Base-by-base conservation (phyloP, 2,888 invertebrate genomes). In the Augiades crinisus region DNA sequence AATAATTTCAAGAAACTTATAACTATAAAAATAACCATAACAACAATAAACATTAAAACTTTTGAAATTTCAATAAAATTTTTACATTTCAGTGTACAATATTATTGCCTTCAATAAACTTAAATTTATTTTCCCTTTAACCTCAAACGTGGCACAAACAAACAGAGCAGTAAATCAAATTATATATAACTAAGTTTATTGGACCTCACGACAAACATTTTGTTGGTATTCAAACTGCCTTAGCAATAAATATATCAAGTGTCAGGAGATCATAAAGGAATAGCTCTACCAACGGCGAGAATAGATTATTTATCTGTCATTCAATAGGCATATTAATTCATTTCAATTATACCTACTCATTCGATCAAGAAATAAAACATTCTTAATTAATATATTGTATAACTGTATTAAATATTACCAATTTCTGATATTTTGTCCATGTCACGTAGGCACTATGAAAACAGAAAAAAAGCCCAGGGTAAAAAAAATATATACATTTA, bases 91-190 rank as follows among this genome's bases (percentile, higher is more conserved):
- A 19, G 6, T 7, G 30, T 8, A 31, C 30, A 19, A 43, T 43
- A 43, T 12, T 31, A 19, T 43, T 14, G 13, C 24, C 24, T 24
- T 24, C 24, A 3, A 8, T 14, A 14, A 24, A 43, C 19, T 19
- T 43, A 31, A 31, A 31, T 31, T 31, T 31, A 43, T 31, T 31
- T 43, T 43, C 27, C 27, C 30, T 31, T 30, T 3, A 30, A 31
- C 31, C 10, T 38, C 8, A 27, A 17, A 12, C n/a, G n/a, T n/a
- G n/a, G n/a, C n/a, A 31, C 36, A 43, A 30, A 31, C 43, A 43
- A 43, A 43, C 43, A 43, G 17, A 24, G 16, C 43, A 8, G 17
- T 43, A 43, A 43, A 43, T 43, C 43, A 43, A 19, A 41, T 27
- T 10, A 19, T 22, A 33, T 21, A 19, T 19, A 43, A 36, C 36